Base-by-base conservation (phyloP, 2,888 invertebrate species). In the Cephus runcator region DNA sequence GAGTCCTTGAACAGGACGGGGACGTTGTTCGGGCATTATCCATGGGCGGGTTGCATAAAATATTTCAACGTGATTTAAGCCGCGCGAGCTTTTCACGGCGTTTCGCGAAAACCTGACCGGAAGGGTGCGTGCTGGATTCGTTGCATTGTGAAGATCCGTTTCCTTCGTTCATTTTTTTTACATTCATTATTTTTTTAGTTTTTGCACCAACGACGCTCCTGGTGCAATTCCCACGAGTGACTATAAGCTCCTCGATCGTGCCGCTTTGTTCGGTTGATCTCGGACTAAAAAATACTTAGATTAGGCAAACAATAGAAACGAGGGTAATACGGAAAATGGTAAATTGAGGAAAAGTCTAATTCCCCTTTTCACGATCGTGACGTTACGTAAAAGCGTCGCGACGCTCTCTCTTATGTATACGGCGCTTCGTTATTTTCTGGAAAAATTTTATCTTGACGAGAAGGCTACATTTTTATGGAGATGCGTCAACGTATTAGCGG, bases 401-500 rank as follows among this genome's bases (percentile, higher is more conserved):
- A 23, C 23, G 56, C 56, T 6, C 56, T 23, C 56, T 23, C 56
- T 56, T 56, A 56, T 56, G 56, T 56, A 56, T 56, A 56, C 2
- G 56, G 23, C 56, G 56, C 56, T 56, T 56, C 56, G 23, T 56
- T 56, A 56, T 56, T 56, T 23, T 23, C 56, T 9, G 23, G 56
- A 9, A 56, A 56, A 56, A 56, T 23, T 56, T 30, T 23, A 71
- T 71, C 71, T 71, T 71, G 71, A 71, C 31, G 71, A 71, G 23
- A 56, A 56, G 56, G 1, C 56, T 56, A 75, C 73, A 71, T 79
- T 79, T 73, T 79, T 76, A 80, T 81, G 81, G 76, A 82, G 78
- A 81, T 81, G 77, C 78, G 36, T 68, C 56, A 56, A 77, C 76
- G 75, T 77, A 81, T 77, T 81, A 82, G 79, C 78, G 80, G 81